These are phyloP conservation scores for Leptarthrus brevirostris DNA, from an alignment of 2,888 invertebrate genomes.

Conservation along the genomic window DNA sequence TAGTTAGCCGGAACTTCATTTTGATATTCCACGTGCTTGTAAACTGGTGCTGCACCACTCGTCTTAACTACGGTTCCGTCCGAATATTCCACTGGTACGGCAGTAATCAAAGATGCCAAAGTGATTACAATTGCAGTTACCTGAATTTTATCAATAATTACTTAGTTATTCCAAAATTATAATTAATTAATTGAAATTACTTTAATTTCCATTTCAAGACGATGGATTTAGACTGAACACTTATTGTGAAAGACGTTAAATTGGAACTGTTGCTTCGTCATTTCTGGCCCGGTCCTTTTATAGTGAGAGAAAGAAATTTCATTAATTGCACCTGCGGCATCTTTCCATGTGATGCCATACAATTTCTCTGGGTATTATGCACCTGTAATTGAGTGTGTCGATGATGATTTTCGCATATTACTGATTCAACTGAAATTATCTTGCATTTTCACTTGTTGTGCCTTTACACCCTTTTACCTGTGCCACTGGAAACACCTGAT, in stretches of 20 bases:
- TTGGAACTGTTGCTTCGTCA: conserved; percentile 1
- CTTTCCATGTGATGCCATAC: background rate
- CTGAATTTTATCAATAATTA: background rate
- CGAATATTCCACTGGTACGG: conserved; percentile 6
- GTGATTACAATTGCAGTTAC: background rate
- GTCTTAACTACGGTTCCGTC: conserved; percentile 39
- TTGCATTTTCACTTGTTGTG: conserved; percentile 17
- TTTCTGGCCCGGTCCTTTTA: conserved; percentile 18
- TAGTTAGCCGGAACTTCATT: conserved; percentile 67
- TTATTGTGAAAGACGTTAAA: conserved; percentile 9
- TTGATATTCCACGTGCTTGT: conserved; percentile 58
- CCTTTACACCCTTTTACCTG: conserved; percentile 13
- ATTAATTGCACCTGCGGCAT: conserved; percentile 8
- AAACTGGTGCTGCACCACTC: conserved; percentile 31
- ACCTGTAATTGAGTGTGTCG: conserved; percentile 5
- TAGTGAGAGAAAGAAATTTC: conserved; percentile 31
- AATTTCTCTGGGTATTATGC: conserved; percentile 1
- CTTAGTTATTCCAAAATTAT: background rate
- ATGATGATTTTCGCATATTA: background rate
- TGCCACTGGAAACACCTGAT: background rate
- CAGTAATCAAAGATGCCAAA: background rate
- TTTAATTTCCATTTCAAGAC: background rate
- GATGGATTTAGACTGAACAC: background rate
- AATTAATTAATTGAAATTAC: background rate
- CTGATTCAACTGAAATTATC: conserved; percentile 12